Base-by-base conservation (phyloP, 2,113 vertebrate species). In the Paedocypris sp. region DNA sequence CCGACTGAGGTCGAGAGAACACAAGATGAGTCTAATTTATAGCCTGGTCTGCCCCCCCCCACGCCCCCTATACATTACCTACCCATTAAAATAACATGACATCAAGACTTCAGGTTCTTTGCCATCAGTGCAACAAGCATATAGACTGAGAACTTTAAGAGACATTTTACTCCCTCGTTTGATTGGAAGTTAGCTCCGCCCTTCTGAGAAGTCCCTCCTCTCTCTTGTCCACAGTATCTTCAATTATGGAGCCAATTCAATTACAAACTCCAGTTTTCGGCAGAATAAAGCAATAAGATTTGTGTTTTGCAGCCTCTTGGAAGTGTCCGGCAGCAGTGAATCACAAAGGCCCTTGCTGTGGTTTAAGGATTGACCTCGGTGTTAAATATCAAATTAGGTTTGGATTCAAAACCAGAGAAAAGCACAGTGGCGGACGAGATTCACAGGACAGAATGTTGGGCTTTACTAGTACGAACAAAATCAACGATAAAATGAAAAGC, bases 1-100 rank as follows among this genome's bases (percentile, higher is more conserved):
- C 73, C 70, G 68, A 80, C 78, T 76, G 83, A 76, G 73, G 80
- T 83, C 80, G 82, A n/a, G 78, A 81, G 80, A 77, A 77, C 75
- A 79, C 79, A 61, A n/a, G 48, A 20, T 63, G 38, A 51, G 29
- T 35, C n/a, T 46, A 29, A 5, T 49, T 49, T 20, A 58, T 22
- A 28, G 32, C 25, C 13, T 41, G 26, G 39, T 41, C 28, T 56
- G 25, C 26, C 25, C 53, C 26, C 1, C 15, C 38, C 53, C 38
- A 57, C 29, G 43, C 25, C 33, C 50, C 33, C 22, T 39, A 26
- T 35, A 19, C 33, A n/a, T n/a, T 39, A 39, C 39, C 16, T 28
- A 36, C 32, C 50, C 50, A 51, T 20, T 47, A 47, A 39, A 54
- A 39, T 12, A 10, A 32, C 23, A 56, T 58, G 26, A 58, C 38